These are phyloP conservation scores for Drosophila niveifrons DNA, from an alignment of 2,888 invertebrate species.

Conservation along the genomic window DNA sequence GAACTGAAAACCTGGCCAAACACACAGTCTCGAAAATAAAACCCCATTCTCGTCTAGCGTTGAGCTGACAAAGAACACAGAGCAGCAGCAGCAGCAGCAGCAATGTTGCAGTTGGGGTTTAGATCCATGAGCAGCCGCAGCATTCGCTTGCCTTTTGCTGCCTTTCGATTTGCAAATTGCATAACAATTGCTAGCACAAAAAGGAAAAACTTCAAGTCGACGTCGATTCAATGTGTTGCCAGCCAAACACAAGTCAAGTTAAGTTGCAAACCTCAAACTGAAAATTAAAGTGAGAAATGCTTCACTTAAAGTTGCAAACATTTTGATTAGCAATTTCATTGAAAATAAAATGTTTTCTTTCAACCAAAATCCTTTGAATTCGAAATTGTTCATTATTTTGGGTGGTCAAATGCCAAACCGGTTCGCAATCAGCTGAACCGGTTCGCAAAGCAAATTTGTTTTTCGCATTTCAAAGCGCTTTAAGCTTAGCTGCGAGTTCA, in stretches of 20 bases:
- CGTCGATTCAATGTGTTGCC: slow-evolving; percentile 32
- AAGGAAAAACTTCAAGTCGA: slow-evolving; percentile 32
- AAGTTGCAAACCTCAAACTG: background rate
- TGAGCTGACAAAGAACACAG: slow-evolving; percentile 43
- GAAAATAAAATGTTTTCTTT: background rate
- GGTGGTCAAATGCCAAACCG: background rate
- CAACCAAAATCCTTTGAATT: background rate
- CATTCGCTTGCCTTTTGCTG: slow-evolving; percentile 44
- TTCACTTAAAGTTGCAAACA: background rate
- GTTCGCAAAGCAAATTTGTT: slow-evolving; percentile 11
- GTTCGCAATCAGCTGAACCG: background rate
- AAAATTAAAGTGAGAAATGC: background rate
- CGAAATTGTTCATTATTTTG: background rate
- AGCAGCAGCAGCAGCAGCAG: slow-evolving; percentile 11
- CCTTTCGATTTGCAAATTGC: slow-evolving; percentile 72
- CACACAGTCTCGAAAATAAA: slow-evolving; percentile 33
- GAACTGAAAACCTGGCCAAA: slow-evolving; percentile 42
- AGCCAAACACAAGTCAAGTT: slow-evolving; percentile 13
- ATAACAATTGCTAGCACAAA: slow-evolving; percentile 55
- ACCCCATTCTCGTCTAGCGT: slow-evolving; percentile 9
- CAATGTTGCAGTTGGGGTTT: background rate
- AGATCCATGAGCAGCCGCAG: slow-evolving; percentile 5
- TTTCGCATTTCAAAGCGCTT: slow-evolving; percentile 17
- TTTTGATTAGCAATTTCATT: background rate
- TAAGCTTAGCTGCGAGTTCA: slow-evolving; percentile 8